phyloP scores from a whole-genome alignment of 2,888 invertebrate species.

The Cheilosia impressa region DNA sequence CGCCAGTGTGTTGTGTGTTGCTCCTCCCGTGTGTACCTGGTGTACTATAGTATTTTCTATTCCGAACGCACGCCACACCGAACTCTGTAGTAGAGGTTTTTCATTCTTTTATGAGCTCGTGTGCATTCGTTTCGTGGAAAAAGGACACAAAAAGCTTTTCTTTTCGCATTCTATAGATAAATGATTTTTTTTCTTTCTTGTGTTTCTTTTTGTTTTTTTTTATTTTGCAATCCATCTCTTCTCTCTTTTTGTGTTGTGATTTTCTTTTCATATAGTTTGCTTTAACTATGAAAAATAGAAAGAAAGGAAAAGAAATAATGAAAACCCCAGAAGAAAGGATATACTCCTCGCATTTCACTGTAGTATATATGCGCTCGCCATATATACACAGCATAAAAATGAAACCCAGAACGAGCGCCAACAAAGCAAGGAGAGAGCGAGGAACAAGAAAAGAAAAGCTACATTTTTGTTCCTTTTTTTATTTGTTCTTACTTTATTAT shows the following conservation, averaged over 20 bases:
- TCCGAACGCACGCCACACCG: conserved; percentile 33
- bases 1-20: conserved; percentile 10
- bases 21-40: not conserved
- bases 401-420: not conserved
- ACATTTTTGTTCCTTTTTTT: conserved; percentile 32
- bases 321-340: conserved; percentile 44
- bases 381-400: conserved; percentile 1
- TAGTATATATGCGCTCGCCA: conserved; percentile 5
- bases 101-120: conserved; percentile 21
- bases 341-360: conserved; percentile 44
- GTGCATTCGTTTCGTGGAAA: conserved; percentile 61
- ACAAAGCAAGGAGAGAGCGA: conserved; percentile 18
- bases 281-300: conserved; percentile 37
- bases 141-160: conserved; percentile 73
- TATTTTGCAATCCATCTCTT: conserved; percentile 20
- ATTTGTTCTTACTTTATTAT: conserved; percentile 33
- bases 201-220: too few relatives aligned
- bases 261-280: conserved; percentile 67
- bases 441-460: conserved; percentile 50
- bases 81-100: conserved; percentile 15
- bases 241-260: conserved; percentile 46
- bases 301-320: not conserved
- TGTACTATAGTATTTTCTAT: conserved; percentile 24
- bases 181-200: conserved; percentile 36
- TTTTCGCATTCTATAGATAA: conserved; percentile 64